Evolutionary conservation across 1,140 invertebrate species (phyloP).

Genomic region (Eciton burchellii): DNA sequence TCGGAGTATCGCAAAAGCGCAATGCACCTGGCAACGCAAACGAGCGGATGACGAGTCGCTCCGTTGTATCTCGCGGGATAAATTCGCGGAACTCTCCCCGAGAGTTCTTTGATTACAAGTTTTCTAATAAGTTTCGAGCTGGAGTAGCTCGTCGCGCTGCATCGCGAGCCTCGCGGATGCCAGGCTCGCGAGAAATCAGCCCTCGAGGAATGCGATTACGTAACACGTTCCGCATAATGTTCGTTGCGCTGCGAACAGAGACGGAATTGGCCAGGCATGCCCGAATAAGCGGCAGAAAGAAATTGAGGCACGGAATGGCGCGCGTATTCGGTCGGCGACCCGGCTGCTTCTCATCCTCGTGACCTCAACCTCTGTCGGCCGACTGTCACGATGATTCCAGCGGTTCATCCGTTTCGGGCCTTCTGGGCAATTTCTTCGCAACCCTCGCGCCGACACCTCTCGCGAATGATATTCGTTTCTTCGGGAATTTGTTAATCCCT

Average conservation of each 20-base stretch:
- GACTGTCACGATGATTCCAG: conserved; percentile 22
- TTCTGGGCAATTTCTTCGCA: conserved; percentile 31
- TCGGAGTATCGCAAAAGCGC: conserved; percentile 26
- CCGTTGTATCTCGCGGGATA: conserved; percentile 54
- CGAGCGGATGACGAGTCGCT: conserved; percentile 59
- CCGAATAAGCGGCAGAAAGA: too few species aligned
- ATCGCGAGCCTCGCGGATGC: conserved; percentile 39
- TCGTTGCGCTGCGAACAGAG: neutral
- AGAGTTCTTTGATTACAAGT: conserved; percentile 69
- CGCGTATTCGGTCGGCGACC: conserved; percentile 17
- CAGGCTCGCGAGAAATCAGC: conserved; percentile 29
- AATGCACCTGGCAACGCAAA: conserved; percentile 55
- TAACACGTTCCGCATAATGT: conserved; percentile 32
- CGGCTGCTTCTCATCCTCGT: conserved; percentile 45
- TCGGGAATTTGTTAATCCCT: neutral
- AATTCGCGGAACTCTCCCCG: conserved; percentile 59
- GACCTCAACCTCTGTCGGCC: conserved; percentile 15
- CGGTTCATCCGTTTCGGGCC: conserved; percentile 34
- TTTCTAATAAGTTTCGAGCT: conserved; percentile 63
- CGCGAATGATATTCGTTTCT: neutral
- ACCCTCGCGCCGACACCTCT: neutral
- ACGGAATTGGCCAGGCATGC: conserved; percentile 1
- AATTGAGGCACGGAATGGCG: conserved; percentile 4
- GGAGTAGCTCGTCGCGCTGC: conserved; percentile 33
- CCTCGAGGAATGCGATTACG: conserved; percentile 25